Evolutionary conservation across 2,888 invertebrate species (phyloP).

Genomic region (Rhopalosiphum nymphaeae): DNA sequence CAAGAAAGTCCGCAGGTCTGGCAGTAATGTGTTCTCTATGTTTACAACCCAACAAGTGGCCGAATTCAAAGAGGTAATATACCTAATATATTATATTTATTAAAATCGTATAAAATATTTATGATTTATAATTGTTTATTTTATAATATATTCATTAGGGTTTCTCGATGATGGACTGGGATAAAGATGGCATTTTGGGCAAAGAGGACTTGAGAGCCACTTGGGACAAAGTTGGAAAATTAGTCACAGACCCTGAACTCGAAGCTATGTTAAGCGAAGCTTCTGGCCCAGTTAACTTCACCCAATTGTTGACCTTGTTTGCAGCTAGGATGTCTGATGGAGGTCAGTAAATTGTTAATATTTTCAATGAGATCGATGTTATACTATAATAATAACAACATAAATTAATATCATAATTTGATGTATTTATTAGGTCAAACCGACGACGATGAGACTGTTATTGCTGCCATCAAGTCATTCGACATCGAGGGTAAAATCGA

Average conservation of each 20-base stretch:
- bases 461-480: constrained; percentile 92
- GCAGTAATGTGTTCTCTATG: constrained; percentile 97
- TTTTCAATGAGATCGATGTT: neutral
- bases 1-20: constrained; percentile 86
- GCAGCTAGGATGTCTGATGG: constrained; percentile 91
- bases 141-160: constrained; percentile 74
- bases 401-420: neutral
- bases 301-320: constrained; percentile 91
- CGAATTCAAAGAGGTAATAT: constrained; percentile 92
- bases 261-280: constrained; percentile 91
- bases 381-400: neutral
- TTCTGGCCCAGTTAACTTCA: constrained; percentile 94
- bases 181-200: constrained; percentile 89
- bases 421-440: constrained; percentile 69
- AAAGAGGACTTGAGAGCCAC: constrained; percentile 92
- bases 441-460: constrained; percentile 93
- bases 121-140: neutral
- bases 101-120: neutral
- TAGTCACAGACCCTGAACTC: constrained; percentile 90
- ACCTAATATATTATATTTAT: constrained; percentile 43
- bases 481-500: constrained; percentile 90
- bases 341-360: constrained; percentile 20
- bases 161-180: constrained; percentile 95
- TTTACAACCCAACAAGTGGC: constrained; percentile 96
- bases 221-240: constrained; percentile 92